Percentiles rank a stretch among this genome's conserved stretches.
phyloP scores from a whole-genome alignment of 2,113 vertebrate species.

The Pycnonotus jocosus region DNA sequence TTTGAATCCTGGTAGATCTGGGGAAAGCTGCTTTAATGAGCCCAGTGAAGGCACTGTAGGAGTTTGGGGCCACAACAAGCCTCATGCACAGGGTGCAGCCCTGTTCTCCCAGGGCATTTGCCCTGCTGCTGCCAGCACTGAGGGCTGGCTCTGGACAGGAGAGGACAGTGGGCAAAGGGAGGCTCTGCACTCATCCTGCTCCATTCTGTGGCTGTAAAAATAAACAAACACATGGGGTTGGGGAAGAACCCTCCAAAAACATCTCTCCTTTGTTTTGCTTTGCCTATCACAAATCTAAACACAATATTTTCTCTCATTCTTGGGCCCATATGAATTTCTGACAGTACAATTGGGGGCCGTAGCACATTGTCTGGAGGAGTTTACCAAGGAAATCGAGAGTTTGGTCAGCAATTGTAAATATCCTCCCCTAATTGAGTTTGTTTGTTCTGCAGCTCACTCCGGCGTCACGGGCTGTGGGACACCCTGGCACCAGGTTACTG shows the following conservation, averaged over 20 bases:
- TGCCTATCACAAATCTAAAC: slow-evolving; percentile 64
- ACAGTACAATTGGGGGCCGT: slow-evolving; percentile 62
- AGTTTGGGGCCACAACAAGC: neutral
- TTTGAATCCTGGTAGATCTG: neutral
- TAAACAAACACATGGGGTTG: slow-evolving; percentile 48
- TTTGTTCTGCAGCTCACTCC: slow-evolving; percentile 68
- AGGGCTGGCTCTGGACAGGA: neutral
- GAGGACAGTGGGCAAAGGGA: neutral
- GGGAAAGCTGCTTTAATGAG: neutral
- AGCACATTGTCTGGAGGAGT: slow-evolving; percentile 70
- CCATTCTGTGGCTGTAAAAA: slow-evolving; percentile 62
- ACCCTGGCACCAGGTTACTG: slow-evolving; percentile 83
- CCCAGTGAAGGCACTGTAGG: neutral
- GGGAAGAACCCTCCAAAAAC: neutral
- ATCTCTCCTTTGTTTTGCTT: slow-evolving; percentile 25
- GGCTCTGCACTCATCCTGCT: neutral
- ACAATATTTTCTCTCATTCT: slow-evolving; percentile 70
- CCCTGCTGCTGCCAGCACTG: neutral
- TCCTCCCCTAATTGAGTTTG: slow-evolving; percentile 70
- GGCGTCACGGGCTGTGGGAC: slow-evolving; percentile 70
- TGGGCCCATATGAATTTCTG: slow-evolving; percentile 60
- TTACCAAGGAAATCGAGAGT: slow-evolving; percentile 73
- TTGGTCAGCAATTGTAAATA: slow-evolving; percentile 77
- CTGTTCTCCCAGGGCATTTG: neutral
- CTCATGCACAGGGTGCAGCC: neutral